Conservation (phyloP, 1,140 invertebrate species). For the Tachypleus tridentatus region DNA sequence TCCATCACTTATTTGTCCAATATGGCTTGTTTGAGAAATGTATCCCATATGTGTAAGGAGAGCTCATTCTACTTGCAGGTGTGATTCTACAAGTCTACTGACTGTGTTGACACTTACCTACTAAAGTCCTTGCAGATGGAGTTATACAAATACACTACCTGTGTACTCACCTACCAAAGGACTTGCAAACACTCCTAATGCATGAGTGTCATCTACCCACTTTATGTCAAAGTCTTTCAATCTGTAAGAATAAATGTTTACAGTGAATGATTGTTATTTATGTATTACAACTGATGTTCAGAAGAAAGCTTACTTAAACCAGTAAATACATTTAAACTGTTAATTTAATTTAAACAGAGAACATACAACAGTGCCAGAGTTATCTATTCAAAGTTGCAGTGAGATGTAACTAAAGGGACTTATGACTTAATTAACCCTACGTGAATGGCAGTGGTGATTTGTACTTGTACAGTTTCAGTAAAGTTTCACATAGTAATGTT, state of each 20-base stretch:
- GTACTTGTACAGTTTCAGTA: no score
- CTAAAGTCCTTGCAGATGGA: no score
- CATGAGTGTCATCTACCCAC: conserved; percentile 89
- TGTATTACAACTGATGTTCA: not conserved
- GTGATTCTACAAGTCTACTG: no score
- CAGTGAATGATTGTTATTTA: conserved; percentile 4
- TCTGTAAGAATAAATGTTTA: conserved; percentile 43
- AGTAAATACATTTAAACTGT: not conserved
- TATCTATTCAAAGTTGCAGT: conserved; percentile 3
- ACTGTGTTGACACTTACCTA: no score
- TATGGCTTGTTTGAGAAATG: no score
- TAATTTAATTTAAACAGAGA: not conserved
- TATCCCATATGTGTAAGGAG: no score
- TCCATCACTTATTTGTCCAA: no score
- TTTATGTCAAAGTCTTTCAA: conserved; percentile 68
- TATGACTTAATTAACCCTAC: no score
- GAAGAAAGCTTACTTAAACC: not conserved
- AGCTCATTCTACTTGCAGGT: no score
- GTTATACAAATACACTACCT: not conserved
- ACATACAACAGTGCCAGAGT: not conserved
- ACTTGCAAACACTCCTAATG: conserved; percentile 57
- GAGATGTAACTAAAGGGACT: no score
- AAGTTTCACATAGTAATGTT: no score
- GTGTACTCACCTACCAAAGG: conserved; percentile 8
- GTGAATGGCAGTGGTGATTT: no score